Evolutionary conservation across 1,140 invertebrate species (phyloP).

Genomic region (Drosophila busckii): DNA sequence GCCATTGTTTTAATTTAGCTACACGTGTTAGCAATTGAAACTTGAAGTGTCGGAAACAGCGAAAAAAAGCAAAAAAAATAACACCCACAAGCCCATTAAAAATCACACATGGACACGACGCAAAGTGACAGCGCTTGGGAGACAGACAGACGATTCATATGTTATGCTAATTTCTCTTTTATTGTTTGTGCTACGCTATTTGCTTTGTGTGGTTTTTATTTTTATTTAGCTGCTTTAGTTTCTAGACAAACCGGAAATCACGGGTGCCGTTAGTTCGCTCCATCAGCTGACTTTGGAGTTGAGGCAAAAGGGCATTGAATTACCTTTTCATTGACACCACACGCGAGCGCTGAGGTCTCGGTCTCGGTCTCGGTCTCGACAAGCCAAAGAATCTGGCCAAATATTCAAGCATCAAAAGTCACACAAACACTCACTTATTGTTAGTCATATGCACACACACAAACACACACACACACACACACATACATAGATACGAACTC

Average conservation of each 20-base stretch:
- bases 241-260: conserved; percentile 46
- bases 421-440: conserved; percentile 26
- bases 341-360: conserved; percentile 6
- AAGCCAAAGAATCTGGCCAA: conserved; percentile 25
- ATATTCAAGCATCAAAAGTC: conserved; percentile 19
- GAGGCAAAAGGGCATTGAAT: conserved; percentile 71
- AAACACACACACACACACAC: conserved; percentile 11
- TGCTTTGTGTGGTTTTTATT: conserved; percentile 10
- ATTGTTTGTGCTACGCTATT: conserved; percentile 47
- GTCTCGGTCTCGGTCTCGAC: conserved; percentile 12
- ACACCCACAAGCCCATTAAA: conserved; percentile 68
- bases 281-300: conserved; percentile 19
- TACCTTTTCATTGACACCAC: conserved; percentile 56
- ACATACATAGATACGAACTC: conserved; percentile 4
- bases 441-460: conserved; percentile 10
- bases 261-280: conserved; percentile 44
- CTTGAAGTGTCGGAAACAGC: conserved; percentile 41
- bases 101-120: conserved; percentile 32
- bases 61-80: conserved; percentile 5
- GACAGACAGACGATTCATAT: conserved; percentile 28
- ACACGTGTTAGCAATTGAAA: conserved; percentile 69
- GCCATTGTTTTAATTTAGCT: conserved; percentile 41
- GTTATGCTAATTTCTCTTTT: conserved; percentile 70
- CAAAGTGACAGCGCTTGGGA: background rate
- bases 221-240: background rate